phyloP scores from a whole-genome alignment of 2,113 vertebrate species.

The Struthidea cinerea region DNA sequence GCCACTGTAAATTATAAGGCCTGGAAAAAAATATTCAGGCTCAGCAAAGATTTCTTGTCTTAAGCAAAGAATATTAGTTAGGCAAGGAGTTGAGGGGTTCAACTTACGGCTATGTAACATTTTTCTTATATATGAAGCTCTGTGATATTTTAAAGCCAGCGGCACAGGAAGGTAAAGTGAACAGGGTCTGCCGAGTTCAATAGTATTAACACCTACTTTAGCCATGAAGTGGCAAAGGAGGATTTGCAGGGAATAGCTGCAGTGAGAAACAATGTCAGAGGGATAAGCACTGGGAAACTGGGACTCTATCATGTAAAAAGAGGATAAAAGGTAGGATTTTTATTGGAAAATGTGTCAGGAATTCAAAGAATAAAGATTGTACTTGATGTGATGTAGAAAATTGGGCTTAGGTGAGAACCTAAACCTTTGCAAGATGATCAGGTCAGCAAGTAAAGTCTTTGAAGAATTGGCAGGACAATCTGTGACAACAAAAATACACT shows the following conservation, averaged over 20 bases:
- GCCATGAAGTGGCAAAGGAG: neutral
- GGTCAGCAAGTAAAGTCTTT: neutral
- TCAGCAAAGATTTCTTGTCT: neutral
- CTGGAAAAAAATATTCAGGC: neutral
- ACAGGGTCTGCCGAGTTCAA: neutral
- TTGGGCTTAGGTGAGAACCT: neutral
- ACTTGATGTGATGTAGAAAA: neutral
- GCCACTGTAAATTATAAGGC: neutral
- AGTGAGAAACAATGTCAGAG: neutral
- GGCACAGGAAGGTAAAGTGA: neutral
- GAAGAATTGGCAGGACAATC: neutral
- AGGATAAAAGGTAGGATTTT: neutral
- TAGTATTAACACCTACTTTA: neutral
- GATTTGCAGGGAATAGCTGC: accelerated
- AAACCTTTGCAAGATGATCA: neutral
- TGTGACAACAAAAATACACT: neutral
- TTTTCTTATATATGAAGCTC: neutral
- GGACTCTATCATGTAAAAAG: neutral
- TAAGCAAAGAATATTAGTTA: neutral
- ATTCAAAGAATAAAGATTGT: neutral
- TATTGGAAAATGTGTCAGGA: neutral
- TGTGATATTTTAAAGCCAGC: neutral
- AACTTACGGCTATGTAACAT: neutral
- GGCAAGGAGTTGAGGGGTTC: neutral
- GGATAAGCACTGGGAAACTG: neutral